phyloP scores from a whole-genome alignment of 1,140 invertebrate genomes.

The Euura lappo region DNA sequence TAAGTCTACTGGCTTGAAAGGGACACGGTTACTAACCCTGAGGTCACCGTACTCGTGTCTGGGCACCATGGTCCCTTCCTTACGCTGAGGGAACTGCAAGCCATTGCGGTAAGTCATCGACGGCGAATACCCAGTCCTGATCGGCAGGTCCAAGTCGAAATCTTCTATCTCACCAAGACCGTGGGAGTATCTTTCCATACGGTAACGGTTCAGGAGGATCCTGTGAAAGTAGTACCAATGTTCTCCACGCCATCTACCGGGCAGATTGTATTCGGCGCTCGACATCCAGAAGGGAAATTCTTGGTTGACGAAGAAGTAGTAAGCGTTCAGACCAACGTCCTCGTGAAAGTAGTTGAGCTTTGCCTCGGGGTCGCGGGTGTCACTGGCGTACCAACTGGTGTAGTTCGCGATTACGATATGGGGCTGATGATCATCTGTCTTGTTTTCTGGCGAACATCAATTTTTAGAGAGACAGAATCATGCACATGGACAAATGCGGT shows the following conservation, averaged over 20 bases:
- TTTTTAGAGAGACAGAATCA: neutral
- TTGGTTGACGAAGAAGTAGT: slow-evolving; percentile 64
- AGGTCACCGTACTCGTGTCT: neutral
- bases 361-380: slow-evolving; percentile 53
- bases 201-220: slow-evolving; percentile 39
- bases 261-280: slow-evolving; percentile 42
- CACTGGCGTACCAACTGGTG: slow-evolving; percentile 56
- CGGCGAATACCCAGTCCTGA: slow-evolving; percentile 43
- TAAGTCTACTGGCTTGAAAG: neutral
- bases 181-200: slow-evolving; percentile 45
- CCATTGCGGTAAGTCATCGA: slow-evolving; percentile 43
- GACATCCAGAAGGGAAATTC: slow-evolving; percentile 62
- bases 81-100: slow-evolving; percentile 31
- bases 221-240: slow-evolving; percentile 47
- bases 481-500: neutral
- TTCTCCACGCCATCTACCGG: slow-evolving; percentile 35
- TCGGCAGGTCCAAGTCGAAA: slow-evolving; percentile 42
- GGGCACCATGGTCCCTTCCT: neutral
- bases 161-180: slow-evolving; percentile 42
- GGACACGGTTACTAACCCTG: neutral
- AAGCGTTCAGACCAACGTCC: slow-evolving; percentile 72
- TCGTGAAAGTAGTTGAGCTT: slow-evolving; percentile 70
- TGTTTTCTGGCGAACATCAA: neutral
- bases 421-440: neutral
- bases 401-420: slow-evolving; percentile 52